Evolutionary conservation across 1,140 invertebrate genomes (phyloP).

Genomic region (Lucilia sericata): DNA sequence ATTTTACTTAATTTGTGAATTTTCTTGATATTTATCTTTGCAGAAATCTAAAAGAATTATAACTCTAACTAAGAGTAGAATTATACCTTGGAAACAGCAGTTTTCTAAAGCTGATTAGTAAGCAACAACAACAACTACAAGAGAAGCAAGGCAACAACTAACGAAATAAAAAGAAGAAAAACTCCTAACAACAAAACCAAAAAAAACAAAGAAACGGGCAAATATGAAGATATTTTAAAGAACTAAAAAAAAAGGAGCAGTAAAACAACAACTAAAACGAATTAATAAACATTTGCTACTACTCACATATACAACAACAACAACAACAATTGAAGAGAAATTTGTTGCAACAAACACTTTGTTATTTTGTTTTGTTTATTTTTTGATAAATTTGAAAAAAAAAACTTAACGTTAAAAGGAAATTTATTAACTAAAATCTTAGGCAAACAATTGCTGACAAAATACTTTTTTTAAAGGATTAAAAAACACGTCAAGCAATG

Average conservation of each 20-base stretch:
- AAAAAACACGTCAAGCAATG: constrained; percentile 30
- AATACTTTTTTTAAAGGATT: background rate
- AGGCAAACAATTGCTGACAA: background rate
- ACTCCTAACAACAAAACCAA: background rate
- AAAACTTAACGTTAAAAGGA: too few species aligned
- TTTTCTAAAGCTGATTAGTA: constrained; percentile 27
- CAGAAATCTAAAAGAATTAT: constrained; percentile 43
- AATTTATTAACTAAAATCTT: too few species aligned
- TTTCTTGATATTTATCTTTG: background rate
- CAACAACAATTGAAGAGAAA: constrained; percentile 18
- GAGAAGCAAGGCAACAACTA: background rate
- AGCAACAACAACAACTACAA: constrained; percentile 19
- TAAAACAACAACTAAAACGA: constrained; percentile 24
- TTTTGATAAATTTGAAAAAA: too few species aligned
- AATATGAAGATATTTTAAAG: constrained; percentile 31
- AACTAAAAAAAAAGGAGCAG: background rate
- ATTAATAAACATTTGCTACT: constrained; percentile 12
- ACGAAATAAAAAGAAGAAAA: background rate
- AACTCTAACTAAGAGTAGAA: constrained; percentile 16
- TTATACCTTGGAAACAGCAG: constrained; percentile 28
- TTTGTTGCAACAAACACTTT: background rate
- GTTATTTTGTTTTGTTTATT: too few species aligned
- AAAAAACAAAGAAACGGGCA: constrained; percentile 15
- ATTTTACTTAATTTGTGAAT: background rate
- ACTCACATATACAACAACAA: background rate